phyloP scores from a whole-genome alignment of 2,797 vertebrate species.

The Somateria mollissima region DNA sequence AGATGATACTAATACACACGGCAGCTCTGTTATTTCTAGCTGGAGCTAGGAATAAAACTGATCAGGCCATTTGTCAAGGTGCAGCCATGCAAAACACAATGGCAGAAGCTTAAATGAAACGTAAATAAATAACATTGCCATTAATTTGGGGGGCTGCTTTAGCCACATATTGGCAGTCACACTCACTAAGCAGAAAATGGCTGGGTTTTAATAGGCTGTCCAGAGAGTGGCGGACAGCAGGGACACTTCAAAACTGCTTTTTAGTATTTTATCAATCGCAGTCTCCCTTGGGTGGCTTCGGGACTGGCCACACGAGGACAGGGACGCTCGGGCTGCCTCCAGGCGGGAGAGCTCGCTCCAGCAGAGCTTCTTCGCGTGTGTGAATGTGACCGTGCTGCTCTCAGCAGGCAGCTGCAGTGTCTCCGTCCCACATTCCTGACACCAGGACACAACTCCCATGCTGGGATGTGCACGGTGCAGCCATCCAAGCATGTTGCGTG shows the following conservation, averaged over 20 bases:
- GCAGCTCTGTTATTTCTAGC: conserved; percentile 36
- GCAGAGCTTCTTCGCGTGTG: neutral
- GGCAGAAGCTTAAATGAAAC: conserved; percentile 17
- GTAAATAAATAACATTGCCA: conserved; percentile 5
- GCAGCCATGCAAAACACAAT: conserved; percentile 18
- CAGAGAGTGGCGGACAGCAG: neutral
- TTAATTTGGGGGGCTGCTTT: neutral
- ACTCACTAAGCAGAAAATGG: neutral
- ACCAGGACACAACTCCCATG: conserved; percentile 59
- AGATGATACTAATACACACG: neutral
- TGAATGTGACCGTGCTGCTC: conserved; percentile 32
- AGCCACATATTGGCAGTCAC: neutral
- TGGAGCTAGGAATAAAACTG: conserved; percentile 4
- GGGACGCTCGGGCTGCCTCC: conserved; percentile 44
- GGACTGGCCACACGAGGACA: neutral
- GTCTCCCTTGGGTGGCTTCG: conserved; percentile 48
- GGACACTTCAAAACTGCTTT: neutral
- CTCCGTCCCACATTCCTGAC: conserved; percentile 63
- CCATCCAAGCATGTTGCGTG: conserved; percentile 42
- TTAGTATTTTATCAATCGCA: conserved; percentile 31
- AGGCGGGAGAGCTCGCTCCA: conserved; percentile 32
- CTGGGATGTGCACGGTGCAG: conserved; percentile 34
- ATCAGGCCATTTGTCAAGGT: conserved; percentile 30
- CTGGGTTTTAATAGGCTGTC: neutral
- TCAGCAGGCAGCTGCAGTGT: conserved; percentile 49